Conservation (phyloP, 2,888 invertebrate genomes). For the Dryocosmus kuriphilus region DNA sequence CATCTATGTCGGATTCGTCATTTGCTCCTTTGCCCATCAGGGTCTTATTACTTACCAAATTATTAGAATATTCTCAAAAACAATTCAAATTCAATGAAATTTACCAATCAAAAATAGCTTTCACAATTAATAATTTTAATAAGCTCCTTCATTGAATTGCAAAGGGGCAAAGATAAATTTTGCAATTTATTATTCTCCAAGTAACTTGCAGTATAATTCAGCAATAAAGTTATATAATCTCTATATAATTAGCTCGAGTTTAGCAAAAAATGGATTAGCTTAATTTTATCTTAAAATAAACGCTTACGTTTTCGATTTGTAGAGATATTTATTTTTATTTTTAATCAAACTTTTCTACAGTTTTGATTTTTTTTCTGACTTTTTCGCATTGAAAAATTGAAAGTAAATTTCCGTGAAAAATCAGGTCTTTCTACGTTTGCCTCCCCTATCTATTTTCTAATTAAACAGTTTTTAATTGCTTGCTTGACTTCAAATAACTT, state of each 20-base stretch:
- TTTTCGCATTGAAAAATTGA: neutral
- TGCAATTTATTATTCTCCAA: neutral
- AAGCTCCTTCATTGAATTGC: neutral
- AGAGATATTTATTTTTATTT: neutral
- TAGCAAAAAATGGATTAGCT: neutral
- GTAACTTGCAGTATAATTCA: neutral
- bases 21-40: neutral
- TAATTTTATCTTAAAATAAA: neutral
- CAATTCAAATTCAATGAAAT: neutral
- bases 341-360: too few species aligned
- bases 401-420: too few species aligned
- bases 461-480: too few species aligned
- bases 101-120: neutral
- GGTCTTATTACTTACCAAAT: neutral
- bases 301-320: neutral
- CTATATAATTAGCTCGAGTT: neutral
- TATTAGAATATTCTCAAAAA: neutral
- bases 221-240: neutral
- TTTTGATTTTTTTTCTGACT: neutral
- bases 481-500: too few species aligned
- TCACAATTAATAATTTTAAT: neutral
- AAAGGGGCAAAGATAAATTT: neutral
- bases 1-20: too few species aligned
- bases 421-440: neutral
- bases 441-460: neutral